phyloP scores from a whole-genome alignment of 2,888 invertebrate species.

The Encarsia formosa region DNA sequence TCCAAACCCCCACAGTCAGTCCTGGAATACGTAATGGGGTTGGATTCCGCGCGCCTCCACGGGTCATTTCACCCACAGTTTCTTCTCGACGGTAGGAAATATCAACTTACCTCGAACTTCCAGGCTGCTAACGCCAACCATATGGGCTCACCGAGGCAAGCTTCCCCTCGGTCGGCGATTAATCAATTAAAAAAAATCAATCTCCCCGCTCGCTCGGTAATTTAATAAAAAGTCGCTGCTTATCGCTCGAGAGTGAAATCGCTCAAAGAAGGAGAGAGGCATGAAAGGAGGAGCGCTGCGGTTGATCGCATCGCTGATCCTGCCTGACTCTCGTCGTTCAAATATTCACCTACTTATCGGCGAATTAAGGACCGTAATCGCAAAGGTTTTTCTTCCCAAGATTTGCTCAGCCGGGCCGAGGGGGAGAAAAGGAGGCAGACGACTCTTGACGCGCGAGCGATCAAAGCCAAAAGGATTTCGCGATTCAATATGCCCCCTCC shows the following conservation, averaged over 20 bases:
- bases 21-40: slow-evolving; percentile 30
- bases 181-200: too few relatives aligned
- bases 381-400: slow-evolving; percentile 37
- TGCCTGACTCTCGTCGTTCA: slow-evolving; percentile 9
- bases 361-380: slow-evolving; percentile 26
- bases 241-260: too few relatives aligned
- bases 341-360: slow-evolving; percentile 28
- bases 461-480: slow-evolving; percentile 38
- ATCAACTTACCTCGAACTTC: slow-evolving; percentile 14
- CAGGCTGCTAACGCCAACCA: slow-evolving; percentile 10
- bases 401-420: slow-evolving; percentile 43
- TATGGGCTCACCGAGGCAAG: slow-evolving; percentile 10
- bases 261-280: neutral
- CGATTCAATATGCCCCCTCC: neutral
- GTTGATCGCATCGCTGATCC: slow-evolving; percentile 26
- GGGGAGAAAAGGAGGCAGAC: slow-evolving; percentile 31
- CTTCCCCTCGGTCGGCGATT: too few relatives aligned
- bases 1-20: too few relatives aligned
- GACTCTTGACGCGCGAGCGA: slow-evolving; percentile 47
- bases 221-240: too few relatives aligned
- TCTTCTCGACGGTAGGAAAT: slow-evolving; percentile 26
- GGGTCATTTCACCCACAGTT: slow-evolving; percentile 34
- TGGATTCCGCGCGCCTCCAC: slow-evolving; percentile 29
- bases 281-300: slow-evolving; percentile 14
- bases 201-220: too few relatives aligned